These are phyloP conservation scores for Oscheius sp. DNA, from an alignment of 2,888 invertebrate genomes.

Conservation along the genomic window DNA sequence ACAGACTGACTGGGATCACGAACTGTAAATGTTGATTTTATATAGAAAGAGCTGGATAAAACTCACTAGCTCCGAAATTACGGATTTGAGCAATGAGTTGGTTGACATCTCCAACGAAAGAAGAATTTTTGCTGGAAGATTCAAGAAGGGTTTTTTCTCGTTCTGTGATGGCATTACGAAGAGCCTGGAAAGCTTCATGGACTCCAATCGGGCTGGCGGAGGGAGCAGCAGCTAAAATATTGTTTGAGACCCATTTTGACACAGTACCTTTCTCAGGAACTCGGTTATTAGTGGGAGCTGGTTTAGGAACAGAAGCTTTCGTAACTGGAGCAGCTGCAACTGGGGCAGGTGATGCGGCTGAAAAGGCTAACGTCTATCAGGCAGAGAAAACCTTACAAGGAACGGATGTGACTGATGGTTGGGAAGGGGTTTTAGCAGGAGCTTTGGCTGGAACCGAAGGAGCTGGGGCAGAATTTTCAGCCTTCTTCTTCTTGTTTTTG, in stretches of 20 bases:
- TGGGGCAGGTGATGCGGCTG: conserved; percentile 36
- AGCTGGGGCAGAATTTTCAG: conserved; percentile 8
- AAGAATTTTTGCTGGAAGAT: conserved; percentile 24
- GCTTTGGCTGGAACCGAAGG: conserved; percentile 13
- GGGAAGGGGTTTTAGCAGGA: conserved; percentile 15
- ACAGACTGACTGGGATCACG: conserved; percentile 35
- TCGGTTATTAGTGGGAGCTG: conserved; percentile 18
- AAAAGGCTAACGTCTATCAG: too few species aligned
- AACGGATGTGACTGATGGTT: neutral
- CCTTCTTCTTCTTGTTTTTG: conserved; percentile 58
- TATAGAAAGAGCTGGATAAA: neutral
- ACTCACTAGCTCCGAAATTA: conserved; percentile 28
- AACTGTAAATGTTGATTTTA: conserved; percentile 11
- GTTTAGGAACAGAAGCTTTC: neutral
- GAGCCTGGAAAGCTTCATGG: conserved; percentile 33
- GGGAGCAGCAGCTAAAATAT: neutral
- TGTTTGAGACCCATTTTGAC: neutral
- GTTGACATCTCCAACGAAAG: conserved; percentile 15
- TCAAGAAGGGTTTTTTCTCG: conserved; percentile 52
- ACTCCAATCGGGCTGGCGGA: neutral
- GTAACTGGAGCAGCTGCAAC: conserved; percentile 28
- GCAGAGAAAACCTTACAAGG: conserved; percentile 13
- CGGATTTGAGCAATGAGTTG: conserved; percentile 32
- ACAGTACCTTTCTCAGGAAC: conserved; percentile 2
- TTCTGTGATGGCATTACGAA: conserved; percentile 44